Evolutionary conservation across 2,888 invertebrate species (phyloP), one percentile per base, ranked within the genome.

Genomic region (Cephus nigrinus): DNA sequence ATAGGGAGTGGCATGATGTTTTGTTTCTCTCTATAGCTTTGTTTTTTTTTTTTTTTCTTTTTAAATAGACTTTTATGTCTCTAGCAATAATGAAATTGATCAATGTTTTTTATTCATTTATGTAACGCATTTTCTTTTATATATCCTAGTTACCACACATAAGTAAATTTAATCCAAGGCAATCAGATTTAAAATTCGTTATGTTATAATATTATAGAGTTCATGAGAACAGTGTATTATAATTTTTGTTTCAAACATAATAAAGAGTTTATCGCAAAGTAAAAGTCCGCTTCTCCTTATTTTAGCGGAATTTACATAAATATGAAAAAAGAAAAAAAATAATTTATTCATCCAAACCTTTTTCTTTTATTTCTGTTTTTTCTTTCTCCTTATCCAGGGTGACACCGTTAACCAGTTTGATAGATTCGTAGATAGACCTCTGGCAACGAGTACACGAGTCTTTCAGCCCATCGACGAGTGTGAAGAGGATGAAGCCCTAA

Each of bases 361-460:
- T 68, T 32, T 79, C 23, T 55, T 55, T 40, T 15, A 40, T 40
- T 15, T 40, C 40, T 79, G 80, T 79, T 82, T 76, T 69, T 75
- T 81, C 36, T 78, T 78, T 75, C 32, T 30, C n/a, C 68, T 73
- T 34, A 11, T 72, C 34, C 76, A 86, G 86, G 82, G 35, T 11
- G 81, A 84, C 68, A 74, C 73, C 35, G 84, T 87, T 75, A 84
- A 83, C 69, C 81, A 84, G 84, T 76, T 34, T 30, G 82, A 79
- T 71, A 32, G 83, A 36, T 78, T 76, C 76, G n/a, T 76, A 23
- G 55, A 55, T 23, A 55, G 55, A 23, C 55, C 55, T 55, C 55
- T 55, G 55, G 55, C 55, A 23, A 55, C 55, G 9, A 55, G 55
- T 2, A 23, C 23, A 55, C 23, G 55, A 55, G 9, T 55, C 55